A percentile compares a stretch with the other conserved stretches of the same genome.
phyloP scores from a whole-genome alignment of 2,797 vertebrate species.

The Schizopygopsis malacanthus region DNA sequence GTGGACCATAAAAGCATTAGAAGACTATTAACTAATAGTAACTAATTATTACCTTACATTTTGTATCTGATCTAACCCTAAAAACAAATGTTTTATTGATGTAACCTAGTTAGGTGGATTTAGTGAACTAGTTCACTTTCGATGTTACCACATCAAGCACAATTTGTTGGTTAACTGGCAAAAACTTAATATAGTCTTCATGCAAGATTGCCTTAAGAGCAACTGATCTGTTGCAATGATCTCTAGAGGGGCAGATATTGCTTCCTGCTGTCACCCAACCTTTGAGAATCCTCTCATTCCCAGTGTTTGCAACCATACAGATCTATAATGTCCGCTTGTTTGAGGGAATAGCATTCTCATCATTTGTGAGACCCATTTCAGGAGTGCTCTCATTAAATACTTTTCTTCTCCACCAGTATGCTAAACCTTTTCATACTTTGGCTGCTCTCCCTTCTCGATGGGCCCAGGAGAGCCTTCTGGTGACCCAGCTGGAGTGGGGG shows the following conservation, averaged over 20 bases:
- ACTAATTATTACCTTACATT: not conserved
- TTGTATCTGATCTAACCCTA: not conserved
- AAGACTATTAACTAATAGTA: not conserved
- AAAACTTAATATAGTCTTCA: not conserved
- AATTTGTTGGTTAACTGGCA: not conserved
- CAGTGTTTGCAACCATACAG: not conserved
- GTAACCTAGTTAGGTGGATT: not conserved
- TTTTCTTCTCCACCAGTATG: not conserved
- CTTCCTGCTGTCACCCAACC: not conserved
- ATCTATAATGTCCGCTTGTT: not conserved
- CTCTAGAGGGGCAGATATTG: not conserved
- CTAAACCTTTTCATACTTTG: slow-evolving; percentile 35
- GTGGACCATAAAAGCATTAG: not conserved
- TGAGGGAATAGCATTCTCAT: slow-evolving; percentile 6
- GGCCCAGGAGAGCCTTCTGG: slow-evolving; percentile 66
- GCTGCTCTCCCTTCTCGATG: slow-evolving; percentile 58
- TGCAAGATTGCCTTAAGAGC: not conserved
- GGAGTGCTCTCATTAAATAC: not conserved
- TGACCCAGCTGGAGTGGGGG: slow-evolving; percentile 62
- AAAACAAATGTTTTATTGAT: not conserved
- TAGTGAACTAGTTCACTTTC: not conserved
- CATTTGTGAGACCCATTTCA: not conserved
- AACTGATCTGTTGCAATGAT: not conserved
- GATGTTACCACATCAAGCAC: not conserved
- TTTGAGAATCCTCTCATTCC: slow-evolving; percentile 14